Conservation (phyloP, 2,888 invertebrate genomes). For the Eristalis tenax region DNA sequence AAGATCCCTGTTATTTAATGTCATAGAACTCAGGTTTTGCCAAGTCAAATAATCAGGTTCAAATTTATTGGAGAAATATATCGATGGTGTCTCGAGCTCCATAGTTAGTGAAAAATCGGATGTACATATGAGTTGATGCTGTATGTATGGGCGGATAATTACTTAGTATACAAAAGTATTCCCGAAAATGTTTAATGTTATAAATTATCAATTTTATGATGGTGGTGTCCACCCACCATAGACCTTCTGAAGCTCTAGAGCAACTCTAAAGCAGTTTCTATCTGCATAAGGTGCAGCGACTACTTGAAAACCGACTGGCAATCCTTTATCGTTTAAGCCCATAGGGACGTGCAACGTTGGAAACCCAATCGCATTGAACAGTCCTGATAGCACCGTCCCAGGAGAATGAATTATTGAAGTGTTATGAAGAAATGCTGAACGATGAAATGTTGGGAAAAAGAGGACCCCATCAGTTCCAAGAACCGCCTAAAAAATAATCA, state of each 20-base stretch:
- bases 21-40: too few species aligned
- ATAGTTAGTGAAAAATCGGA: too few species aligned
- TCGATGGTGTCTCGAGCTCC: too few species aligned
- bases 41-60: too few species aligned
- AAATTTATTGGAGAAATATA: too few species aligned
- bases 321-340: constrained; percentile 84
- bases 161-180: too few species aligned
- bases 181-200: not conserved
- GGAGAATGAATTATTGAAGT: constrained; percentile 83
- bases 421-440: constrained; percentile 86
- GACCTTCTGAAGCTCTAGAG: constrained; percentile 87
- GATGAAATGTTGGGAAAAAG: constrained; percentile 87
- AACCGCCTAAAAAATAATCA: constrained; percentile 75
- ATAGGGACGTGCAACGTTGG: constrained; percentile 89
- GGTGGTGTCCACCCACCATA: constrained; percentile 93
- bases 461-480: constrained; percentile 88
- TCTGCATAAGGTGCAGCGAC: constrained; percentile 90
- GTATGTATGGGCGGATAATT: too few species aligned
- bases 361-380: constrained; percentile 84
- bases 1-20: too few species aligned
- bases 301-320: constrained; percentile 91
- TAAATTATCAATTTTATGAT: not conserved
- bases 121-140: too few species aligned
- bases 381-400: constrained; percentile 74
- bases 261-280: constrained; percentile 90